A percentile compares a stretch with the other conserved stretches of the same genome.
phyloP scores from a whole-genome alignment of 53 echinoderm and acorn worm genomes.

The Stichopus horrens region DNA sequence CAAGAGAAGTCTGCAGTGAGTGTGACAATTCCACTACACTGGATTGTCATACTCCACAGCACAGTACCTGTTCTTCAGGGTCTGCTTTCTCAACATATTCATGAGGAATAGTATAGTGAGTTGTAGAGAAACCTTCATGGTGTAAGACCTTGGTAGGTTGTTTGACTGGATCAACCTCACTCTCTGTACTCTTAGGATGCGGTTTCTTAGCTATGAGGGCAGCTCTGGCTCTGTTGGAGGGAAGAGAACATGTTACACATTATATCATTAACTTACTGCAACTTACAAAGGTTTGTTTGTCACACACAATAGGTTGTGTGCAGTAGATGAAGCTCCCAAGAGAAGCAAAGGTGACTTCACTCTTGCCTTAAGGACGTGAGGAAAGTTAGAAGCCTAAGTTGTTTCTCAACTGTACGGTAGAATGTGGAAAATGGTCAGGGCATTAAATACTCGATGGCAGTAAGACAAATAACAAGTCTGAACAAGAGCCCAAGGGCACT shows the following conservation, averaged over 20 bases:
- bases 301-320: not conserved
- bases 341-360: no score
- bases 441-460: no score
- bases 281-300: not conserved
- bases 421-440: no score
- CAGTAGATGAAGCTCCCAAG: not conserved
- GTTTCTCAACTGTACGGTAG: no score
- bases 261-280: not conserved
- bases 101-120: constrained; percentile 81
- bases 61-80: constrained; percentile 75
- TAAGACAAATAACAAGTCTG: no score
- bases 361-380: no score
- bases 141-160: constrained; percentile 59
- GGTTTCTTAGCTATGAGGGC: constrained; percentile 76
- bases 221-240: constrained; percentile 60
- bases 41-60: no score
- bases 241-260: not conserved
- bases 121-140: constrained; percentile 79
- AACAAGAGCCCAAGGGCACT: no score
- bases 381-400: no score
- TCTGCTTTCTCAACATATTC: constrained; percentile 94
- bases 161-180: constrained; percentile 37
- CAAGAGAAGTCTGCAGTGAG: no score
- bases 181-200: not conserved
- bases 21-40: no score